Base-by-base conservation (phyloP, 2,797 vertebrate genomes). In the Cuculus canorus region DNA sequence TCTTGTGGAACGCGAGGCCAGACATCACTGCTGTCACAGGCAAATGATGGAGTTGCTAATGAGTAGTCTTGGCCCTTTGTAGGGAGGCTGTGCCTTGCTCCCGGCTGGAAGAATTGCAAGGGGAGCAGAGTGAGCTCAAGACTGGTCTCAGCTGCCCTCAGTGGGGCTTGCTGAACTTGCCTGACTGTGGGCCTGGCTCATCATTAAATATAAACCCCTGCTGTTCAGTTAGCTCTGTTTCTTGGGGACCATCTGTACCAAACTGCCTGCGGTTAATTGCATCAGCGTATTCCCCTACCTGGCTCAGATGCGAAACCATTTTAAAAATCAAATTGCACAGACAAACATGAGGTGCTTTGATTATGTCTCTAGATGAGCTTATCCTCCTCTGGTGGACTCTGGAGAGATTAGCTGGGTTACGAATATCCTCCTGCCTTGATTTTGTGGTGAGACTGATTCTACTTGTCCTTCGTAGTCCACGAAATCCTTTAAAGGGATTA, bases 161-260 rank as follows among this genome's bases (percentile, higher is more conserved):
- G 21, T 43, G 78, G 56, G 79, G 33, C 82, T 65, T 89, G 84
- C 88, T 95, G 78, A 39, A 16, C 23, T 82, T 87, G 48, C 19
- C 72, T 94, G n/a, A 5, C 72, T 65, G 72, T 63, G 60, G 92
- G 83, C 54, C 82, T 96, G 93, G 84, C 65, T 94, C 93, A 87
- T 93, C 88, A 78, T 96, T 96, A 95, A 96, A 59, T 75, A 61
- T 0, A n/a, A 88, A 54, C 70, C 81, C 94, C 88, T 93, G 91
- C 95, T 95, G 94, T 90, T 90, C 69, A 39, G 80, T 52, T 68
- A 52, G 1, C 33, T 93, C 43, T 27, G 43, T 37, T 92, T 94
- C 89, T 75, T 92, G 84, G 89, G 93, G 84, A 33, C 92, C 94
- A 87, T 96, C 95, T 96, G 93, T 96, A 91, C 94, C 84, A 79